Evolutionary conservation across 2,888 invertebrate genomes (phyloP).

Genomic region (Diplazon laetatorius): DNA sequence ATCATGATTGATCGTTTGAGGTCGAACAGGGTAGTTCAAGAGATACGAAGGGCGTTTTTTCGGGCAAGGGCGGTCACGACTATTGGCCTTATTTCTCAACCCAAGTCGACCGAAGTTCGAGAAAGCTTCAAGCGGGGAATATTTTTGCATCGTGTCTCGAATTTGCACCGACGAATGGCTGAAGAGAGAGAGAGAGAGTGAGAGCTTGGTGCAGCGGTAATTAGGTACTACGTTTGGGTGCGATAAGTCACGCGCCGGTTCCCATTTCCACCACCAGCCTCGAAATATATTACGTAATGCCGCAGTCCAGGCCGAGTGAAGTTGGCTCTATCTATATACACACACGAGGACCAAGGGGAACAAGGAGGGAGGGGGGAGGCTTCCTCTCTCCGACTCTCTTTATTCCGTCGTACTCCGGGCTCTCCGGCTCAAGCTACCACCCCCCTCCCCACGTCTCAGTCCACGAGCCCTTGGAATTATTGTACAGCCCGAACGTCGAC

Average conservation of each 20-base stretch:
- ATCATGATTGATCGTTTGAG: too few relatives aligned
- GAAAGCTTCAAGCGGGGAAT: constrained; percentile 38
- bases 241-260: constrained; percentile 64
- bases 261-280: constrained; percentile 42
- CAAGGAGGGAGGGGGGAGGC: too few relatives aligned
- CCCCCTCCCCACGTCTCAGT: too few relatives aligned
- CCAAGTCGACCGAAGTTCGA: constrained; percentile 17
- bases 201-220: constrained; percentile 53
- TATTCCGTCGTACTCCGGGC: constrained; percentile 44
- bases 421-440: constrained; percentile 33
- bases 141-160: constrained; percentile 57
- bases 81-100: constrained; percentile 26
- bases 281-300: constrained; percentile 37
- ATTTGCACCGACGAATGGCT: constrained; percentile 58
- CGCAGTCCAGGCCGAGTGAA: neutral
- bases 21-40: too few relatives aligned
- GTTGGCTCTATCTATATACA: constrained; percentile 27
- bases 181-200: constrained; percentile 32
- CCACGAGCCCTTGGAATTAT: constrained; percentile 55
- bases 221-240: constrained; percentile 58
- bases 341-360: too few relatives aligned
- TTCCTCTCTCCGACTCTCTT: constrained; percentile 51
- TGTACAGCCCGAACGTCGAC: constrained; percentile 53
- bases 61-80: neutral
- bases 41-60: too few relatives aligned